phyloP scores from a whole-genome alignment of 2,113 vertebrate genomes.

The Gallinago media region DNA sequence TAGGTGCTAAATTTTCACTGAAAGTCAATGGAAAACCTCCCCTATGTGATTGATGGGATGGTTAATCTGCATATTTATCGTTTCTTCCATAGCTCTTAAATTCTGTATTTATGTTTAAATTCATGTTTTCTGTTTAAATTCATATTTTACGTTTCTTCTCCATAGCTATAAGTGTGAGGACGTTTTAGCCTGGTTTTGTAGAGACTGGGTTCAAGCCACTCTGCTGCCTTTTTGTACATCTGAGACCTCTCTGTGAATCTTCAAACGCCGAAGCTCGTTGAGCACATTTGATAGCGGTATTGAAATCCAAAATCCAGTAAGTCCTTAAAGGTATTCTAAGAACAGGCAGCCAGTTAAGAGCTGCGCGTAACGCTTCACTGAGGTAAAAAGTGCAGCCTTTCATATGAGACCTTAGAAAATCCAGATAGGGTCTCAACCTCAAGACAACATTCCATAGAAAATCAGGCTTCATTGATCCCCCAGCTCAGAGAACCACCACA shows the following conservation, averaged over 20 bases:
- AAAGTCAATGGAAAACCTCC: neutral
- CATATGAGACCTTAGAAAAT: neutral
- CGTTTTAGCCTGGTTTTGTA: neutral
- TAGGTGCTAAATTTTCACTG: neutral
- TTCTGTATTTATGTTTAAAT: neutral
- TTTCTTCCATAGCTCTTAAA: neutral
- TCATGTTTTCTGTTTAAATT: neutral
- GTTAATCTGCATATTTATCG: neutral
- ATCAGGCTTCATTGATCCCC: slow-evolving; percentile 24
- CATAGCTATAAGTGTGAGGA: neutral
- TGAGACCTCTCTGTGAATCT: neutral
- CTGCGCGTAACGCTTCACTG: neutral
- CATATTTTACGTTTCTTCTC: neutral
- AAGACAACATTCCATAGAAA: slow-evolving; percentile 41
- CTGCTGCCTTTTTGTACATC: neutral
- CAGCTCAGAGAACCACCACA: neutral
- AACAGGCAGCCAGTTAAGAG: neutral
- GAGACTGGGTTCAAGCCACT: neutral
- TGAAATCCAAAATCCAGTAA: slow-evolving; percentile 13
- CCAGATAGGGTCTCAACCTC: neutral
- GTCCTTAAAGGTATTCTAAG: neutral
- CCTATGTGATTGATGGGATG: neutral
- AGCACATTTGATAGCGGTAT: neutral
- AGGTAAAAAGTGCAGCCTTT: slow-evolving; percentile 10
- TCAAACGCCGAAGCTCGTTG: neutral